Conservation (phyloP, 1,140 invertebrate species). For the Daktulosphaira vitifoliae region DNA sequence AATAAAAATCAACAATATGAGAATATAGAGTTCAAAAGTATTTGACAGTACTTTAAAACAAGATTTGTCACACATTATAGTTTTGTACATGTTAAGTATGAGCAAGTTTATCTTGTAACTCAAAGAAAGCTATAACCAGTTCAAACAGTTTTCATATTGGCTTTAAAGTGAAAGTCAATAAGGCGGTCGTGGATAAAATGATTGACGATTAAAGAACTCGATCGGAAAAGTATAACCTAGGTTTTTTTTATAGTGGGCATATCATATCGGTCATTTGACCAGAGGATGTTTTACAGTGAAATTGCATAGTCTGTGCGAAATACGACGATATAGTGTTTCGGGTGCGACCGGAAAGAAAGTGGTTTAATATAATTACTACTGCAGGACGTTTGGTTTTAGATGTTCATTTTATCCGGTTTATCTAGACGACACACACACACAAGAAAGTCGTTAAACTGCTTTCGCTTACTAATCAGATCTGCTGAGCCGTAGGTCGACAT, state of each 20-base stretch:
- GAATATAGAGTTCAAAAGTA: too few relatives aligned
- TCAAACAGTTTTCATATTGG: too few relatives aligned
- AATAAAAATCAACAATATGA: background rate
- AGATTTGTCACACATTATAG: too few relatives aligned
- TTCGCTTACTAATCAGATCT: constrained; percentile 25
- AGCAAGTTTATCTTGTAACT: too few relatives aligned
- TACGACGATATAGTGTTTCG: background rate
- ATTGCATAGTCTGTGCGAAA: constrained; percentile 3
- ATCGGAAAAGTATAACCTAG: background rate
- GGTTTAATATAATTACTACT: constrained; percentile 30
- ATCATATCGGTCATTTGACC: background rate
- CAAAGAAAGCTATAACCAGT: too few relatives aligned
- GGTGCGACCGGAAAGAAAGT: constrained; percentile 33
- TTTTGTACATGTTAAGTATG: too few relatives aligned
- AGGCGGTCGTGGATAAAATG: background rate
- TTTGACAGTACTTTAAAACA: too few relatives aligned
- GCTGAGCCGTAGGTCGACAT: background rate
- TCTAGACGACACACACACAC: constrained; percentile 2
- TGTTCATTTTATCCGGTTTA: constrained; percentile 22
- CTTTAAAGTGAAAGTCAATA: too few relatives aligned
- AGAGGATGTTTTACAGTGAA: constrained; percentile 21
- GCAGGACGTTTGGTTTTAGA: constrained; percentile 4
- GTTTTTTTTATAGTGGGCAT: too few relatives aligned
- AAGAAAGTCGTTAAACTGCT: constrained; percentile 25
- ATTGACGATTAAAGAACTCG: constrained; percentile 8